Evolutionary conservation across 2,888 invertebrate species (phyloP), one percentile per base, ranked within the genome.

Genomic region (Fabriciana adippe): DNA sequence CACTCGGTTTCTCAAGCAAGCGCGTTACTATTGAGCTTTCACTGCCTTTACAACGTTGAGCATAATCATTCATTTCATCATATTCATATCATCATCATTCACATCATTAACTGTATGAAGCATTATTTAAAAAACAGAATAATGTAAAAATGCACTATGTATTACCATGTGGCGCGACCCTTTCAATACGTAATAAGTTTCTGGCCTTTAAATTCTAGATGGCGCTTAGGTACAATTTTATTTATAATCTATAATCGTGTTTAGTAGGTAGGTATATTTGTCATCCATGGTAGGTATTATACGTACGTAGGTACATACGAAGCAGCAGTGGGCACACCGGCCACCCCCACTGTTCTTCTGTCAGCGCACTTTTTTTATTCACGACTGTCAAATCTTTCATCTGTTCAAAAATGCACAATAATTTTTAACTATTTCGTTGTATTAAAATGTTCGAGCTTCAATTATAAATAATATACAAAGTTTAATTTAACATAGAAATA

Each of bases 321-420:
- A 45, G 45, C 41, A 45, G 45, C 45, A 45, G 45, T 15, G 18
- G 45, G 41, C 14, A 3, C 56, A 45, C 41, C 45, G 41, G 56
- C 26, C 26, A 26, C 4, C 26, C 26, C 26, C 45, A 56, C 45
- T 56, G 45, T 45, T 6, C n/a, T 57, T 53, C 57, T 65, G 65
- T 65, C 65, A 64, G 50, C 54, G 50, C 35, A 60, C 26, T 26
- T 26, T 47, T n/a, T 68, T 68, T 51, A 60, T 50, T 66, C 51
- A 67, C 61, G 61, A 59, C 69, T 69, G 69, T 70, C 70, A 70
- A 55, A 62, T 65, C 54, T 62, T 65, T 54, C 48, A 63, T 57
- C 41, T 66, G 64, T 56, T 68, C 64, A 47, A 69, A 71, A 67
- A 72, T 69, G 71, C 67, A 65, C 69, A 69, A 63, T 69, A 63